Percentiles rank a stretch among this genome's conserved stretches.
Conservation (phyloP, 1,140 invertebrate genomes). For the Varroa destructor region DNA sequence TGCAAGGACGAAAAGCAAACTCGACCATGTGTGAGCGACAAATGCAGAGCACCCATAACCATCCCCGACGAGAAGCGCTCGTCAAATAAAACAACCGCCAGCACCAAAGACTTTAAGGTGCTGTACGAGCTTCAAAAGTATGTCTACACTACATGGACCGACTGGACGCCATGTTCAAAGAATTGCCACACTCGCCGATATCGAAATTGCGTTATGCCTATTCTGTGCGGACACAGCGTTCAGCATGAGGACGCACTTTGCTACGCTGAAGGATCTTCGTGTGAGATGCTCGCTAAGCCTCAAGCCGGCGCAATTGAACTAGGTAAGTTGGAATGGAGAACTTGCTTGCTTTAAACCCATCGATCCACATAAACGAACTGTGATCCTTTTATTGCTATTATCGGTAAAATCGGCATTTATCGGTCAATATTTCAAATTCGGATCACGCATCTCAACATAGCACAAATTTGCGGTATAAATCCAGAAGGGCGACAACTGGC, state of each 20-base stretch:
- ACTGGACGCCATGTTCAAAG: slow-evolving; percentile 50
- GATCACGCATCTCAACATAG: too few species aligned
- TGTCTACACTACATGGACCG: slow-evolving; percentile 50
- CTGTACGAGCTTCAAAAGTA: slow-evolving; percentile 39
- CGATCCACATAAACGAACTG: not conserved
- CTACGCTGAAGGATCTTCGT: slow-evolving; percentile 61
- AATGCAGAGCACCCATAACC: not conserved
- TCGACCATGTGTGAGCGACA: not conserved
- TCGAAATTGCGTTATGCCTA: slow-evolving; percentile 58
- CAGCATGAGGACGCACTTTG: slow-evolving; percentile 69
- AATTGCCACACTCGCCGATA: slow-evolving; percentile 49
- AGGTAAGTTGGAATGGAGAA: slow-evolving; percentile 2
- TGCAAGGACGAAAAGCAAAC: slow-evolving; percentile 14
- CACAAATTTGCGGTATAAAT: too few species aligned
- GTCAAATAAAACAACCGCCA: slow-evolving; percentile 33
- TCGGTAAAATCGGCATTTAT: too few species aligned
- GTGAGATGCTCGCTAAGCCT: slow-evolving; percentile 51
- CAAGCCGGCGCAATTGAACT: slow-evolving; percentile 31
- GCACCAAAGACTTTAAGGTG: slow-evolving; percentile 36
- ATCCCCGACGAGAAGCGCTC: slow-evolving; percentile 7
- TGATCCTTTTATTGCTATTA: slow-evolving; percentile 13
- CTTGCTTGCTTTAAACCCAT: slow-evolving; percentile 4
- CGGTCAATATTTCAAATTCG: too few species aligned
- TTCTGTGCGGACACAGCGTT: slow-evolving; percentile 57
- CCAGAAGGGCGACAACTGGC: too few species aligned